phyloP scores from a whole-genome alignment of 2,888 invertebrate genomes.

The Cremastobaeus sp. region DNA sequence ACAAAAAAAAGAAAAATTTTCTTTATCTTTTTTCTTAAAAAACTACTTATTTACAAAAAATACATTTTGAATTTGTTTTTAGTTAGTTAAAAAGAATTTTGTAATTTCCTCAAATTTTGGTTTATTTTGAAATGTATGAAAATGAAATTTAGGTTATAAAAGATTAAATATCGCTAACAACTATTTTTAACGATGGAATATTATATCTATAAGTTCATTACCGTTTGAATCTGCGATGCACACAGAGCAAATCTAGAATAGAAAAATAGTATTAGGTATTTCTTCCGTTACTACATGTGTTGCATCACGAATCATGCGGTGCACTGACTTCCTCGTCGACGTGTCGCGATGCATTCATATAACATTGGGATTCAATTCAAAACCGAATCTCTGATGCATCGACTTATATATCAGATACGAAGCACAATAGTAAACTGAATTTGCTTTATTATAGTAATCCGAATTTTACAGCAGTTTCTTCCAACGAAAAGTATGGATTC shows the following conservation, averaged over 20 bases:
- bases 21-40: no score
- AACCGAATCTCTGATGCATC: slow-evolving; percentile 7
- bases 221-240: slow-evolving; percentile 27
- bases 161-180: no score
- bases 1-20: no score
- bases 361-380: slow-evolving; percentile 22
- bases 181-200: no score
- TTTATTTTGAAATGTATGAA: no score
- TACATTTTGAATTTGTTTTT: no score
- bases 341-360: slow-evolving; percentile 38
- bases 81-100: no score
- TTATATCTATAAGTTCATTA: slow-evolving; percentile 39
- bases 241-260: slow-evolving; percentile 26
- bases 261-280: slow-evolving; percentile 49
- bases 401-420: slow-evolving; percentile 25
- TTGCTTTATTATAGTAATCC: background rate
- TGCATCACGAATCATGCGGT: slow-evolving; percentile 45
- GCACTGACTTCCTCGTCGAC: slow-evolving; percentile 43
- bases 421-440: slow-evolving; percentile 22
- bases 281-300: slow-evolving; percentile 41
- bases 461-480: background rate
- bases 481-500: background rate
- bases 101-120: no score
- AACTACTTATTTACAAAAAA: no score
- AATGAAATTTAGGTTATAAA: no score